These are phyloP conservation scores for Ophioninae sp. DNA, from an alignment of 2,888 invertebrate genomes.

Conservation along the genomic window DNA sequence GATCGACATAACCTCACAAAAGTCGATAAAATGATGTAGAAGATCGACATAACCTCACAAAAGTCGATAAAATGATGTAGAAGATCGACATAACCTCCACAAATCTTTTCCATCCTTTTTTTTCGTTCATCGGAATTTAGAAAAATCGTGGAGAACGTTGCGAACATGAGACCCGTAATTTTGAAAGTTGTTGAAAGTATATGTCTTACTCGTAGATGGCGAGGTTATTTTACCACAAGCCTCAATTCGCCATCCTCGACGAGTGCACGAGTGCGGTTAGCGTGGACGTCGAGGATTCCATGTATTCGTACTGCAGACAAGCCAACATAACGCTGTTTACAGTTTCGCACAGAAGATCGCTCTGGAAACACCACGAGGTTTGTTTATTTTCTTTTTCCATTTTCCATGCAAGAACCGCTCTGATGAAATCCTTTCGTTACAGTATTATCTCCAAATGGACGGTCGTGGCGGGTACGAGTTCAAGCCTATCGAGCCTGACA, in stretches of 20 bases:
- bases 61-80: too few species aligned
- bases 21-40: neutral
- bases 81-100: neutral
- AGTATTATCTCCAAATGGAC: conserved; percentile 97
- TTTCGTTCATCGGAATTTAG: neutral
- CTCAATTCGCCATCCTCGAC: conserved; percentile 99
- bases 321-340: conserved; percentile 96
- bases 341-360: conserved; percentile 97
- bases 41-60: too few species aligned
- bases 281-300: conserved; percentile 98
- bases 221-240: conserved; percentile 96
- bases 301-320: conserved; percentile 96
- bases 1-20: too few species aligned
- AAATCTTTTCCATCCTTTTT: neutral
- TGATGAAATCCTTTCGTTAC: conserved; percentile 68
- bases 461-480: conserved; percentile 96
- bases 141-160: too few species aligned
- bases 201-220: conserved; percentile 87
- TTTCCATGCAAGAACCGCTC: neutral
- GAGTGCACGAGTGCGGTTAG: conserved; percentile 99
- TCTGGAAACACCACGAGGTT: conserved; percentile 98
- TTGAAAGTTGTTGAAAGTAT: too few species aligned
- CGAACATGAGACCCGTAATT: too few species aligned
- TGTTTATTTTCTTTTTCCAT: neutral
- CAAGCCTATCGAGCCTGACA: conserved; percentile 91